Conservation (phyloP, 2,888 invertebrate genomes). For the Pristionchus mayeri region DNA sequence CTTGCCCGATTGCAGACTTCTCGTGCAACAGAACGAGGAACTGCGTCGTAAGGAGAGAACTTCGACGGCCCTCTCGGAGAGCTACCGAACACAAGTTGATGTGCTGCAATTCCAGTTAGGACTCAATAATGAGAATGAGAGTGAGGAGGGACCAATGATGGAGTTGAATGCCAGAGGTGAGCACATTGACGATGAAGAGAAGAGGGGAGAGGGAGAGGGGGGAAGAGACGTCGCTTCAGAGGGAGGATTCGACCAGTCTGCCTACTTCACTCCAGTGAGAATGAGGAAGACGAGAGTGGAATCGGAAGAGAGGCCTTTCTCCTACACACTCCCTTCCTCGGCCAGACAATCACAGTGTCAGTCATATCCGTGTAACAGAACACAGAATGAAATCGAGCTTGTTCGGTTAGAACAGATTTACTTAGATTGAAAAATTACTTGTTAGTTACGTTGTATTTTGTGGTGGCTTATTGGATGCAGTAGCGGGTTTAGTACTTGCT, state of each 20-base stretch:
- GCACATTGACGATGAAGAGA: background rate
- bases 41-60: slow-evolving; percentile 52
- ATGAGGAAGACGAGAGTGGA: slow-evolving; percentile 43
- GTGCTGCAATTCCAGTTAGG: slow-evolving; percentile 44
- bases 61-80: slow-evolving; percentile 18
- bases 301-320: slow-evolving; percentile 29
- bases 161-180: slow-evolving; percentile 23
- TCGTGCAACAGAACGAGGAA: slow-evolving; percentile 67
- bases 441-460: too few relatives aligned
- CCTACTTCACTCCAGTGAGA: slow-evolving; percentile 44
- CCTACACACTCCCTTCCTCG: slow-evolving; percentile 48
- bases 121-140: slow-evolving; percentile 28
- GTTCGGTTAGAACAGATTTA: too few relatives aligned
- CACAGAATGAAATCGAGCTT: too few relatives aligned
- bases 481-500: too few relatives aligned
- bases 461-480: too few relatives aligned
- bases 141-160: background rate
- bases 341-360: slow-evolving; percentile 43
- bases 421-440: too few relatives aligned
- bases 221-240: background rate
- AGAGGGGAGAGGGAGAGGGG: too few relatives aligned
- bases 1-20: slow-evolving; percentile 52
- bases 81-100: slow-evolving; percentile 30
- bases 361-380: background rate
- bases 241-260: slow-evolving; percentile 37